Evolutionary conservation across 2,888 invertebrate species (phyloP), one percentile per base, ranked within the genome.

Genomic region (Ypsolopha sequella): DNA sequence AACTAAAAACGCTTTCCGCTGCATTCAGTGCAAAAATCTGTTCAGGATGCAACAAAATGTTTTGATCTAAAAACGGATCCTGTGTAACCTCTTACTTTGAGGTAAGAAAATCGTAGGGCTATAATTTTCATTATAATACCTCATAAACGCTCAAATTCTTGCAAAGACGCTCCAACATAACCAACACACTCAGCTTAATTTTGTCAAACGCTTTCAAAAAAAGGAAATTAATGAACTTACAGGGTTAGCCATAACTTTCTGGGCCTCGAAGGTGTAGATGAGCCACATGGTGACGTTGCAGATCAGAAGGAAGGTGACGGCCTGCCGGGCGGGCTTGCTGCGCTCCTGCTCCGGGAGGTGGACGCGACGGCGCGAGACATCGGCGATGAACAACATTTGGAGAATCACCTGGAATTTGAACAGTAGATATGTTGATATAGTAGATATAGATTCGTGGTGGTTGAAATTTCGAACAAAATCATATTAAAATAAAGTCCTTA

Each of bases 211-310:
- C 38, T 8, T 38, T 38, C 9, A 38, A 38, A 6, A 38, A 38
- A 38, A 38, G n/a, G 6, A 8, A 38, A n/a, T 10, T 2, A 41
- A 11, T 41, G 8, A 7, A 84, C 87, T 84, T 75, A 94, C 95
- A 59, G 97, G 97, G 85, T 97, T 96, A 60, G 95, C 95, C 66
- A 94, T 92, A 55, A 97, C 96, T 84, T 97, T 96, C 81, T 96
- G 95, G 60, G 94, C 95, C 82, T 97, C 97, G 71, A 98, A 96
- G 41, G 97, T 97, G 80, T 96, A 96, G 67, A 97, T 95, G 59
- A 96, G 93, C 94, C 97, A 98, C 93, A 98, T 95, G 63, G 97
- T 96, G 62, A 98, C 93, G 80, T 98, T 98, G 84, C 95, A 95
- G 72, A 98, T 96, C 55, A 98, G 90, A 55, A 98, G 88, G 88